Percentiles rank a stretch among this genome's conserved stretches.
phyloP scores from a whole-genome alignment of 2,888 invertebrate genomes.

The Isotomurus palustris region DNA sequence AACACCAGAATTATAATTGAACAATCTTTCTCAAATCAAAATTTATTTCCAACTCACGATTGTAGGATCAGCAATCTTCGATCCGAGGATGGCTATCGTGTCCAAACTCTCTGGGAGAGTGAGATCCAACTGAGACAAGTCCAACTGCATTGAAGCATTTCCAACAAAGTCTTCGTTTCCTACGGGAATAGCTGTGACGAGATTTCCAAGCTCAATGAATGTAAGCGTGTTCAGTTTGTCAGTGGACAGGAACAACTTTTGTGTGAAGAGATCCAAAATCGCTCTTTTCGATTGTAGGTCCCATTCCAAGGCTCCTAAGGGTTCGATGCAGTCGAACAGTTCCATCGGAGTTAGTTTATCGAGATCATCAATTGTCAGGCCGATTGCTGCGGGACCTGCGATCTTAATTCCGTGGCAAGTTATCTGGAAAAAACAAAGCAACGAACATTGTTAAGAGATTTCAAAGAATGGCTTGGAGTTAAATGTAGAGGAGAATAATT shows the following conservation, averaged over 20 bases:
- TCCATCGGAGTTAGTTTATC: conserved; percentile 26
- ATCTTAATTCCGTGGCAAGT: conserved; percentile 43
- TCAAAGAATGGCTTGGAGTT: too few relatives aligned
- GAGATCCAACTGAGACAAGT: conserved; percentile 33
- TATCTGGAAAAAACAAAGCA: conserved; percentile 26
- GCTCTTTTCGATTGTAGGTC: conserved; percentile 32
- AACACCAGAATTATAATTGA: neutral
- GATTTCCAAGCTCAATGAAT: conserved; percentile 41
- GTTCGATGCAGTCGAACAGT: conserved; percentile 42
- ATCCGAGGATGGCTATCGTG: conserved; percentile 34
- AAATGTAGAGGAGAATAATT: too few relatives aligned
- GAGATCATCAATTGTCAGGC: conserved; percentile 37
- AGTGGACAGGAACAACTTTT: conserved; percentile 26
- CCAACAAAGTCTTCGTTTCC: neutral
- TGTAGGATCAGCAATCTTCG: conserved; percentile 23
- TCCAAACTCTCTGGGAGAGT: conserved; percentile 36
- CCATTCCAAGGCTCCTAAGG: conserved; percentile 41
- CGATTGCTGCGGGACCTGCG: conserved; percentile 40
- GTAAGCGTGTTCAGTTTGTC: conserved; percentile 23
- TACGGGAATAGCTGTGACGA: conserved; percentile 35
- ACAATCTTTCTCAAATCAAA: neutral
- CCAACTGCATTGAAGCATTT: conserved; percentile 13
- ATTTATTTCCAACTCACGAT: conserved; percentile 25
- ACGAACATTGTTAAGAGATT: conserved; percentile 1
- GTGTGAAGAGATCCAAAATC: conserved; percentile 29